Conservation (phyloP, 2,888 invertebrate genomes). For the Scrobipalpa costella region DNA sequence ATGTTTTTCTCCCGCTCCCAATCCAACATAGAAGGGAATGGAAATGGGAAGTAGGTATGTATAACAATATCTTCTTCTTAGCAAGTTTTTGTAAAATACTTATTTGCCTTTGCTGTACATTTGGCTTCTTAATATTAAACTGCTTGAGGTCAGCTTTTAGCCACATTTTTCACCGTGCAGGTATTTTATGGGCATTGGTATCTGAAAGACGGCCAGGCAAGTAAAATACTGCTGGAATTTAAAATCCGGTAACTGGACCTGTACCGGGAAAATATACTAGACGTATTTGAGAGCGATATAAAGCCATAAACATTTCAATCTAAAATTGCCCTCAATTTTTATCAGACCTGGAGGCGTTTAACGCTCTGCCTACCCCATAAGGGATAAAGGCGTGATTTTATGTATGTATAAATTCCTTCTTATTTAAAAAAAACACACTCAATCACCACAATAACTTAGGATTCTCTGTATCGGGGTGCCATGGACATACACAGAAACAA, state of each 20-base stretch:
- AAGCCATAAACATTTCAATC: neutral
- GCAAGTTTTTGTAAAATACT: too few relatives aligned
- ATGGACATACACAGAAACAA: too few relatives aligned
- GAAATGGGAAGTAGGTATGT: too few relatives aligned
- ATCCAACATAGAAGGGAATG: too few relatives aligned
- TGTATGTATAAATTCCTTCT: too few relatives aligned
- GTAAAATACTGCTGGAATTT: slow-evolving; percentile 2
- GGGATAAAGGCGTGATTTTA: too few relatives aligned
- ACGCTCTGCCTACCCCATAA: too few relatives aligned
- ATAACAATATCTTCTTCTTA: too few relatives aligned
- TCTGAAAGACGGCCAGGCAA: slow-evolving; percentile 2
- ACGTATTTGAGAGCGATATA: neutral
- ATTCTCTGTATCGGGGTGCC: too few relatives aligned
- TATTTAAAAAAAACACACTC: neutral
- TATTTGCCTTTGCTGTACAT: neutral
- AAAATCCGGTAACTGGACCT: neutral
- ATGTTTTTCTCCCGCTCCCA: too few relatives aligned
- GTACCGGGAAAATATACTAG: neutral
- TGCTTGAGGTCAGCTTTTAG: slow-evolving; percentile 2
- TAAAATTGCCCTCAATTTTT: too few relatives aligned
- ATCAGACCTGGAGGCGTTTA: too few relatives aligned
- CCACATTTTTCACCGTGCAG: slow-evolving; percentile 7
- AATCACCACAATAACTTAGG: neutral
- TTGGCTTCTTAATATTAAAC: neutral
- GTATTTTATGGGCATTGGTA: slow-evolving; percentile 4